A percentile compares a stretch with the other conserved stretches of the same genome.
Evolutionary conservation across 2,113 vertebrate species (phyloP).

Genomic region (Antechinus flavipes): DNA sequence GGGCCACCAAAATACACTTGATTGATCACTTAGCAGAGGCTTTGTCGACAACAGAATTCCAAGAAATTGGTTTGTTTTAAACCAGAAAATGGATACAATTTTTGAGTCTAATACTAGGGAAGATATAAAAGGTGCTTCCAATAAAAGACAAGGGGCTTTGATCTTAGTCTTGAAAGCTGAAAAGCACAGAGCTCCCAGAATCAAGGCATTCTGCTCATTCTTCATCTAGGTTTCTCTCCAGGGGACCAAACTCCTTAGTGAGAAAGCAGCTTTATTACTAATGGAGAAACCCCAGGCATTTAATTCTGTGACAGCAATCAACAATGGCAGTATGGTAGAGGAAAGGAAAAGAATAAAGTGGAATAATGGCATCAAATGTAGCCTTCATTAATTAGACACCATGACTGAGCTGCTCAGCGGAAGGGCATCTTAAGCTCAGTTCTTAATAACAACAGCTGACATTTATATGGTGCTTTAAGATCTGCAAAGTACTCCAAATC

Average conservation of each 20-base stretch:
- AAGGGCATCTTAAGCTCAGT: neutral
- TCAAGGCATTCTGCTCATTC: neutral
- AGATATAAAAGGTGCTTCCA: slow-evolving; percentile 41
- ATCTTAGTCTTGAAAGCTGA: slow-evolving; percentile 48
- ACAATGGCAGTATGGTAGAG: neutral
- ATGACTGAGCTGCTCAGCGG: neutral
- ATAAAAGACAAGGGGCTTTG: slow-evolving; percentile 47
- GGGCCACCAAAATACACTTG: neutral
- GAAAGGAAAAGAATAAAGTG: neutral
- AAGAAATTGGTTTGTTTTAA: slow-evolving; percentile 25
- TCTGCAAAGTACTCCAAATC: neutral
- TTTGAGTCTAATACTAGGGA: slow-evolving; percentile 46
- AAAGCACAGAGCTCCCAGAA: slow-evolving; percentile 52
- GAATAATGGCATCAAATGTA: neutral
- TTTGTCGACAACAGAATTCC: neutral
- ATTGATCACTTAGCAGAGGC: neutral
- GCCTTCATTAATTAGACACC: neutral
- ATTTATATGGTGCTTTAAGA: neutral
- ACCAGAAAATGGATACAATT: slow-evolving; percentile 15
- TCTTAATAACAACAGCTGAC: neutral
- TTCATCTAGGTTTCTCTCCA: slow-evolving; percentile 39
- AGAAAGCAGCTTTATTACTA: slow-evolving; percentile 18
- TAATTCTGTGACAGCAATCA: neutral
- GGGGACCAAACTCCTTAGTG: neutral
- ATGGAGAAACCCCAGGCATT: slow-evolving; percentile 14